These are phyloP conservation scores for Drosophila yakuba DNA, from an alignment of 1,140 invertebrate genomes.

Conservation along the genomic window DNA sequence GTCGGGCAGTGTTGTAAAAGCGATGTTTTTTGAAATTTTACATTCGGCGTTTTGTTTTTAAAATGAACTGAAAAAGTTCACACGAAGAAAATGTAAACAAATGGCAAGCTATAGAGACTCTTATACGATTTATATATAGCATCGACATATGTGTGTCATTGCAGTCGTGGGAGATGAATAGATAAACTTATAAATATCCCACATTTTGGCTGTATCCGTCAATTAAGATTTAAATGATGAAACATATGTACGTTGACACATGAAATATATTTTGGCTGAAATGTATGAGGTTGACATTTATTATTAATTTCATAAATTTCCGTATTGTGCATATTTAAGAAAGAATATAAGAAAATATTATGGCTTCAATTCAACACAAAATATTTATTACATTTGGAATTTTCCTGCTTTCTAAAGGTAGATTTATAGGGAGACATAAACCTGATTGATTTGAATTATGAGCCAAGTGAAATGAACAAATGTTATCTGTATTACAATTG, in stretches of 20 bases:
- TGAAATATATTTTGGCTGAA: slow-evolving; percentile 25
- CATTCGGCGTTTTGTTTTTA: too few species aligned
- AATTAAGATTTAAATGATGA: slow-evolving; percentile 72
- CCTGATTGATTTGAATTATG: neutral
- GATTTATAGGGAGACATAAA: slow-evolving; percentile 5
- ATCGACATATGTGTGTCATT: slow-evolving; percentile 62
- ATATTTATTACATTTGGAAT: slow-evolving; percentile 8
- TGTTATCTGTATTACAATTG: neutral
- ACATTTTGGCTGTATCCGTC: slow-evolving; percentile 57
- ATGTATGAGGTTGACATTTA: slow-evolving; percentile 13
- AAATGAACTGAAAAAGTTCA: too few species aligned
- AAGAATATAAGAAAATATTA: slow-evolving; percentile 1
- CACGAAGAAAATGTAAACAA: slow-evolving; percentile 62
- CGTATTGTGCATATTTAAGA: slow-evolving; percentile 5
- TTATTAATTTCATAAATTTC: slow-evolving; percentile 15
- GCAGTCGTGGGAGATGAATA: slow-evolving; percentile 67
- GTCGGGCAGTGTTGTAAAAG: too few species aligned
- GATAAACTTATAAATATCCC: slow-evolving; percentile 62
- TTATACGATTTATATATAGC: slow-evolving; percentile 44
- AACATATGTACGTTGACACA: slow-evolving; percentile 72
- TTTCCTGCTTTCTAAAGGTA: neutral
- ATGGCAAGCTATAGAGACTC: slow-evolving; percentile 39
- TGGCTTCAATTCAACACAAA: slow-evolving; percentile 5
- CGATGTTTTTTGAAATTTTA: too few species aligned
- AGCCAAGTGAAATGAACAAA: neutral